Evolutionary conservation across 2,113 vertebrate genomes (phyloP).

Genomic region (Bambusicola thoracicus): DNA sequence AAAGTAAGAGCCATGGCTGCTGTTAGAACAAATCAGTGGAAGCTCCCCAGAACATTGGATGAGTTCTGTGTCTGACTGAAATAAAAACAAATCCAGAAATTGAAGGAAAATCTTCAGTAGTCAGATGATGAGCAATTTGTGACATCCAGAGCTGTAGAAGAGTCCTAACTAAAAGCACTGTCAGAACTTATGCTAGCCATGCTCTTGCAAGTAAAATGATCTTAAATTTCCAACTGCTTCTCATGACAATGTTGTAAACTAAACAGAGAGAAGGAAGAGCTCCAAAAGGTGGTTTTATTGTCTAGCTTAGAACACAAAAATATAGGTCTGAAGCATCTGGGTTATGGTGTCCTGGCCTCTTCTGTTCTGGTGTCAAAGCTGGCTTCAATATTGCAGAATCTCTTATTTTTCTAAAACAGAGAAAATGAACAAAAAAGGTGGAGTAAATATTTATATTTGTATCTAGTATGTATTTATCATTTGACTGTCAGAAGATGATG

Average conservation of each 20-base stretch:
- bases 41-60: neutral
- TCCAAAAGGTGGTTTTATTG: neutral
- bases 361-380: neutral
- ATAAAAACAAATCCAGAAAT: neutral
- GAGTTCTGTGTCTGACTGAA: neutral
- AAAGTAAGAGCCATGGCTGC: neutral
- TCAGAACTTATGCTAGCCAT: neutral
- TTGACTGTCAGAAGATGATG: neutral
- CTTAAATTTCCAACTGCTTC: neutral
- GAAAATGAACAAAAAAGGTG: neutral
- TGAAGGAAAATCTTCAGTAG: neutral
- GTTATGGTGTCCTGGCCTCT: neutral
- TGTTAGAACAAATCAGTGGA: neutral
- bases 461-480: neutral
- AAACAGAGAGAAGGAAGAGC: neutral
- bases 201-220: neutral
- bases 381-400: neutral
- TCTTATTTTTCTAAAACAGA: neutral
- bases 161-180: neutral
- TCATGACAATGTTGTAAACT: neutral
- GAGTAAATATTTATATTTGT: neutral
- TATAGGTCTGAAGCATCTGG: neutral
- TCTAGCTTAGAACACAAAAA: neutral
- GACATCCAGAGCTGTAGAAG: neutral
- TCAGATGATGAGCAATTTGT: neutral